Base-by-base conservation (phyloP, 2,797 vertebrate genomes). In the Capromys pilorides region DNA sequence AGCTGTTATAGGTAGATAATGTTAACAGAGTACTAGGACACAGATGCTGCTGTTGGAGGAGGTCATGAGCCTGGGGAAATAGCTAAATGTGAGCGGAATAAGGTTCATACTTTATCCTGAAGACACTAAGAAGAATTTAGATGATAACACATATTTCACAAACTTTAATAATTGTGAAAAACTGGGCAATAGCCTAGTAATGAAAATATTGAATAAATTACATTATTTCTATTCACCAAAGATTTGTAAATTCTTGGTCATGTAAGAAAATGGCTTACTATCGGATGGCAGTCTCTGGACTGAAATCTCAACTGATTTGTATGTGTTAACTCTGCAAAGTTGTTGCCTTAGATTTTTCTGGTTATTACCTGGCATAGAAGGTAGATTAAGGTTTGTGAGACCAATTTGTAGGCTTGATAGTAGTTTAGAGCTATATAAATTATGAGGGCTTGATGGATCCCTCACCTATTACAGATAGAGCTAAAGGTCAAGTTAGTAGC, bases 341-440 rank as follows among this genome's bases (percentile, higher is more conserved):
- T 81, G 36, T 83, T 88, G n/a, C 67, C 62, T 86, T 78, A 69
- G 49, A 41, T 49, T 71, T 45, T 71, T 78, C 2, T 2, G 12
- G 86, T 1, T 59, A 92, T 71, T 61, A 24, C 22, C n/a, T 92
- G 61, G 67, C 83, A 81, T 39, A 64, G 22, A 81, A 24, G 36
- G n/a, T 90, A 81, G 45, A 90, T 81, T 71, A 89, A 88, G 71
- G 39, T 41, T 80, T 88, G 6, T 64, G 36, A 91, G 59, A 92
- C 33, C 13, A 80, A 5, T 86, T 64, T 88, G 64, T 62, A 94
- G 28, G 54, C 21, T 45, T 91, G 36, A 0, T n/a, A 69, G 31
- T 79, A 67, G 33, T 75, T 91, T 1, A 22, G 45, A 45, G 59
- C 89, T 77, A 33, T 73, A 80, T 75, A 75, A 94, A 64, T 67